phyloP scores from a whole-genome alignment of 2,888 invertebrate genomes.

The Sussaba pulchella region DNA sequence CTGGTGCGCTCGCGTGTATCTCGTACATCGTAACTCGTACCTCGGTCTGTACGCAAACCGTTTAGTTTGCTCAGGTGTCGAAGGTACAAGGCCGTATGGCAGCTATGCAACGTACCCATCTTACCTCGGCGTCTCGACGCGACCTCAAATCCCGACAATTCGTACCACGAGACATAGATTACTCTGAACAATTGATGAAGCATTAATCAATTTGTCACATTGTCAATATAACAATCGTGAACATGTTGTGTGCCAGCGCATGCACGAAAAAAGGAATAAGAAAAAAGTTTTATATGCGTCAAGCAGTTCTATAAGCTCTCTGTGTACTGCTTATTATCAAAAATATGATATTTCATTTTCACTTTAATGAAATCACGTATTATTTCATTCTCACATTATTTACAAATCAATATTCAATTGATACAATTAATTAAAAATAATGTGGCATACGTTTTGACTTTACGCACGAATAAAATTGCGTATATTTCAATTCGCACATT shows the following conservation, averaged over 20 bases:
- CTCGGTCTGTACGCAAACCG: not conserved
- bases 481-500: too few species aligned
- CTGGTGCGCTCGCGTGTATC: slow-evolving; percentile 1
- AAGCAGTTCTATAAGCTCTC: slow-evolving; percentile 6
- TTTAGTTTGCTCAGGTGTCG: slow-evolving; percentile 60
- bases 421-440: too few species aligned
- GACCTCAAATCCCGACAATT: not conserved
- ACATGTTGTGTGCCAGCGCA: too few species aligned
- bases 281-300: not conserved
- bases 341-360: too few species aligned
- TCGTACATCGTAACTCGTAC: not conserved
- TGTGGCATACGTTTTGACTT: too few species aligned
- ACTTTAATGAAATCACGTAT: too few species aligned
- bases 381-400: too few species aligned
- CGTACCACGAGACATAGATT: not conserved
- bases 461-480: too few species aligned
- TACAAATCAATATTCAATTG: too few species aligned
- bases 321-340: not conserved
- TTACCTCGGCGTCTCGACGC: not conserved
- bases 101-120: slow-evolving; percentile 37
- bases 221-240: not conserved
- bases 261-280: not conserved
- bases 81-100: slow-evolving; percentile 38
- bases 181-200: not conserved
- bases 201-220: not conserved